Evolutionary conservation across 2,113 vertebrate species (phyloP).

Genomic region (Hippocampus guttulatus): DNA sequence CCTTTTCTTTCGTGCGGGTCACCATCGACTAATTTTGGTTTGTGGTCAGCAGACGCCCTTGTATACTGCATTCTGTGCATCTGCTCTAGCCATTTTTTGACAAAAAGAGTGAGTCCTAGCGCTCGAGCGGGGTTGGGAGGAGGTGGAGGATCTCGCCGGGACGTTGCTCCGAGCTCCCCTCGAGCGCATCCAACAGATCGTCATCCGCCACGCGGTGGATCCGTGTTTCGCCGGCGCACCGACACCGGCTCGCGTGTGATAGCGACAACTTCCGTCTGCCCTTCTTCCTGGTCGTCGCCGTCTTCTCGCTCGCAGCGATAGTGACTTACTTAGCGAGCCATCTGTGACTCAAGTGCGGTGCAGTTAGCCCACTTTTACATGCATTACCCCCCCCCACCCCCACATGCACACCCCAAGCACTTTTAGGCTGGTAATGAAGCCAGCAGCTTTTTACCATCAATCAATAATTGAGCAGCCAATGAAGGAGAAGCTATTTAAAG

Average conservation of each 20-base stretch:
- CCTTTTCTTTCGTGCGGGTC: too few species aligned
- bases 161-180: conserved; percentile 75
- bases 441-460: conserved; percentile 67
- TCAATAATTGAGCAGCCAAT: conserved; percentile 68
- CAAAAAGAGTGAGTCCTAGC: conserved; percentile 37
- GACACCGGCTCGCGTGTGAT: conserved; percentile 52
- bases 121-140: conserved; percentile 56
- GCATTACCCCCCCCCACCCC: conserved; percentile 38
- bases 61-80: not conserved
- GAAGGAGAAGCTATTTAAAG: conserved; percentile 60
- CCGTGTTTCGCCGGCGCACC: conserved; percentile 63
- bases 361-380: conserved; percentile 62
- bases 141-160: conserved; percentile 64
- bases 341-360: conserved; percentile 67
- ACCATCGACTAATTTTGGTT: not conserved
- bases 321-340: conserved; percentile 56
- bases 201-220: conserved; percentile 65
- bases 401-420: conserved; percentile 31
- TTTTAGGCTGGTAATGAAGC: conserved; percentile 70
- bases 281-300: conserved; percentile 2
- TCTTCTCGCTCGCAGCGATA: conserved; percentile 57
- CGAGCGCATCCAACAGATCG: conserved; percentile 73
- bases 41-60: too few species aligned
- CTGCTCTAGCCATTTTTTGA: not conserved
- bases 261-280: conserved; percentile 50